Base-by-base conservation (phyloP, 2,888 invertebrate species). In the Alitta virens region DNA sequence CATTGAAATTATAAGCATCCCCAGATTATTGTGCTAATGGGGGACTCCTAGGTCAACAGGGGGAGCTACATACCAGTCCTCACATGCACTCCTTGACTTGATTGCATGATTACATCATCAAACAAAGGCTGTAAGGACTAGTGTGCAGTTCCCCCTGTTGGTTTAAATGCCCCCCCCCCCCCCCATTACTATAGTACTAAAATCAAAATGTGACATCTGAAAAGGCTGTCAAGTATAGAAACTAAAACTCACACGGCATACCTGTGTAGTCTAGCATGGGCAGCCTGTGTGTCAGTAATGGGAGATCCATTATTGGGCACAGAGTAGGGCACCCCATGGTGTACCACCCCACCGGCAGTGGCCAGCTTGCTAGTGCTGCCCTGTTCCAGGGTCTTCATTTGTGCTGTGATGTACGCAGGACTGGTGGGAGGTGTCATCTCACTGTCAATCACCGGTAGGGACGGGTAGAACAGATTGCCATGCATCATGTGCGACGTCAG, bases 401-500 rank as follows among this genome's bases (percentile, higher is more conserved):
- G 86, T 71, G 86, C 85, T 70, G 85, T 87, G 69, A 84, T 75
- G 75, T 81, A 83, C 55, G 80, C 78, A 63, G 84, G 82, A 71
- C 82, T 82, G 65, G 82, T 78, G 54, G 83, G 82, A 58, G 81
- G 50, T 16, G 82, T 80, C 69, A 82, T 83, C 42, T 84, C 84
- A 18, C 82, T 81, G 68, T 84, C 84, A 60, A 84, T 80, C 46
- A 82, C 84, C 69, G 87, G 87, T 73, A 88, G 75, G 60, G 88
- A 86, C 46, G 89, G 89, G 78, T 90, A 90, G 72, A 88, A 90
- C 75, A 89, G 80, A 16, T 87, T 86, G 50, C 87, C 86, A n/a
- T 74, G 75, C 70, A 89, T 79, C 84, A 89, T 86, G 75, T 88
- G 88, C 46, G 87, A 86, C 2, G 88, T 87, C 5, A 86, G 78